A percentile compares a stretch with the other conserved stretches of the same genome.
Evolutionary conservation across 2,888 invertebrate genomes (phyloP).

Genomic region (Silvanus unidentatus): DNA sequence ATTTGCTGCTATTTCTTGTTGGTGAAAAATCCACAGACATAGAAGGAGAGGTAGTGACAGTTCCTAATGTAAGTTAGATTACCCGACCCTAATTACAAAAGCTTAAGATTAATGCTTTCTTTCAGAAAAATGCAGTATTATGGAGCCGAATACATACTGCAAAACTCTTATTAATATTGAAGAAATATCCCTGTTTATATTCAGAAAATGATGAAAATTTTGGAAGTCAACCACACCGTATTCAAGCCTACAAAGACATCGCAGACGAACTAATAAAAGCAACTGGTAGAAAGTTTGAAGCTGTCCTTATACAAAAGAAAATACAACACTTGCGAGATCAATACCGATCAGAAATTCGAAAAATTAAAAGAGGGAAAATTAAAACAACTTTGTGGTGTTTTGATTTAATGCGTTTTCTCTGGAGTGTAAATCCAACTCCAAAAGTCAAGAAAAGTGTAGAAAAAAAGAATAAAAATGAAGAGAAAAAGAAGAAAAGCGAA

Average conservation of each 20-base stretch:
- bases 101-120: neutral
- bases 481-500: too few species aligned
- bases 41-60: slow-evolving; percentile 11
- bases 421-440: neutral
- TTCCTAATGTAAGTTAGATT: slow-evolving; percentile 7
- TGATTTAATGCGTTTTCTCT: slow-evolving; percentile 23
- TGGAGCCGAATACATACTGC: slow-evolving; percentile 26
- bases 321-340: slow-evolving; percentile 23
- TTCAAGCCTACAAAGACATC: slow-evolving; percentile 20
- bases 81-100: too few species aligned
- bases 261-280: slow-evolving; percentile 18
- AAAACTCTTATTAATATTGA: slow-evolving; percentile 24
- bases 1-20: slow-evolving; percentile 24
- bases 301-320: slow-evolving; percentile 22
- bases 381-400: slow-evolving; percentile 24
- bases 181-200: slow-evolving; percentile 25
- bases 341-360: slow-evolving; percentile 21
- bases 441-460: slow-evolving; percentile 10
- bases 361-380: too few species aligned
- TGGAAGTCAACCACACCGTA: slow-evolving; percentile 15
- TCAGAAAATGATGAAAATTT: slow-evolving; percentile 14
- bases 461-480: too few species aligned
- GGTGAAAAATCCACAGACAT: slow-evolving; percentile 20
- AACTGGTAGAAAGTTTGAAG: slow-evolving; percentile 22
- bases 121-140: slow-evolving; percentile 20